Conservation (phyloP, 2,888 invertebrate genomes). For the Eupithecia inturbata region DNA sequence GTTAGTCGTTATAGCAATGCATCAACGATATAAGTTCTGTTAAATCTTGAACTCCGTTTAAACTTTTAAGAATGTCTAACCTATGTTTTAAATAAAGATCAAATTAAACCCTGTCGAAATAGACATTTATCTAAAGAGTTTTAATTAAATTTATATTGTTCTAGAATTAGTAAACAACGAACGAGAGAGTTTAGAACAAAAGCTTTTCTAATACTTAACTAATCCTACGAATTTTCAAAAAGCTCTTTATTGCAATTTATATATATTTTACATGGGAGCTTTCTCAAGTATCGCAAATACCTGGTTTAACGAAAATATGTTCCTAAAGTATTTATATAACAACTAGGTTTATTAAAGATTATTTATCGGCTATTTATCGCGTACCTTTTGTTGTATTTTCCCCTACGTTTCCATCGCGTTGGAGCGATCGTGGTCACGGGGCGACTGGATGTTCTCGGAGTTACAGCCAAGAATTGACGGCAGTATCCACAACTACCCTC, state of each 20-base stretch:
- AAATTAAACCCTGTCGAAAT: neutral
- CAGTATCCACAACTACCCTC: too few species aligned
- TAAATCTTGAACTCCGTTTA: too few species aligned
- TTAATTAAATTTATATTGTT: conserved; percentile 38
- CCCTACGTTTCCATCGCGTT: too few species aligned
- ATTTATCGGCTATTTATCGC: too few species aligned
- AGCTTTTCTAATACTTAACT: conserved; percentile 20
- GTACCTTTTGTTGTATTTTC: too few species aligned
- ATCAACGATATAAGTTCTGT: too few species aligned
- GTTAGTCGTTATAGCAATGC: too few species aligned
- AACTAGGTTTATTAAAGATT: too few species aligned
- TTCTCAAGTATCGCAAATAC: neutral
- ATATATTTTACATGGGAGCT: neutral
- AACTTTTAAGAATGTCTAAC: too few species aligned
- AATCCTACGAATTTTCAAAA: conserved; percentile 6
- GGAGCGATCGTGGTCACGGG: too few species aligned
- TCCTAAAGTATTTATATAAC: neutral
- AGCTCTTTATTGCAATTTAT: neutral
- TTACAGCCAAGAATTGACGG: too few species aligned
- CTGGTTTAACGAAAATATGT: neutral
- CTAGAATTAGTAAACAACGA: conserved; percentile 52
- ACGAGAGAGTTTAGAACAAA: conserved; percentile 54
- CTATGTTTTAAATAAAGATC: neutral
- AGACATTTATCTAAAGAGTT: conserved; percentile 5
- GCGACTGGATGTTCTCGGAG: too few species aligned